Percentiles rank a stretch among this genome's conserved stretches.
These are phyloP conservation scores for Girardia tigrina DNA, from an alignment of 2,888 invertebrate genomes.

Conservation along the genomic window DNA sequence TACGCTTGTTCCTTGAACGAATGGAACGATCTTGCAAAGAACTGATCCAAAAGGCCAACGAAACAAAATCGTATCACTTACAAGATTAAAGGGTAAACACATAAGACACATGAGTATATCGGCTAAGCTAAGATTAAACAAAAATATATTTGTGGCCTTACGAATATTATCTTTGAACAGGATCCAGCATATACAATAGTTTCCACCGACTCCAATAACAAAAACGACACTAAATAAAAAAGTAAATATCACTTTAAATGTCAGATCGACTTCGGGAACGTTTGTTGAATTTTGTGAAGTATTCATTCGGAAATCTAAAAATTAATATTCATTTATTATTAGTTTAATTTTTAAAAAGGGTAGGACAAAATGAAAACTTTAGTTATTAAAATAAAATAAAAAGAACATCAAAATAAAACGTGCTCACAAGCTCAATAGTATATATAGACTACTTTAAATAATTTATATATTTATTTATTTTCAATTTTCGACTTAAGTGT, in stretches of 20 bases:
- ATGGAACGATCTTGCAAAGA: slow-evolving; percentile 15
- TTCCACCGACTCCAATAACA: slow-evolving; percentile 20
- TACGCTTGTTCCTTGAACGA: slow-evolving; percentile 16
- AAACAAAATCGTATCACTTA: neutral
- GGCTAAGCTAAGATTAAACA: slow-evolving; percentile 25
- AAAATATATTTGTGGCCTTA: slow-evolving; percentile 7
- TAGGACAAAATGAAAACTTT: no score
- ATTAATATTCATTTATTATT: no score
- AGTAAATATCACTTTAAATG: neutral
- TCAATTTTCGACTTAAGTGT: no score
- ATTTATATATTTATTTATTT: no score
- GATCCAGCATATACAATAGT: neutral
- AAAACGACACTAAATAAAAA: slow-evolving; percentile 4
- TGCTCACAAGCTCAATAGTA: no score
- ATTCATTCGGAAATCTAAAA: no score
- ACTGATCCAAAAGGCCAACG: slow-evolving; percentile 24
- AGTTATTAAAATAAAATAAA: no score
- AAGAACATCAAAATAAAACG: no score
- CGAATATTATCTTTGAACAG: neutral
- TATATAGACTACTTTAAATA: no score
- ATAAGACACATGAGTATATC: slow-evolving; percentile 21
- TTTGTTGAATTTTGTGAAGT: neutral
- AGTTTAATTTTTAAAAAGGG: no score
- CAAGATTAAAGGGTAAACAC: neutral
- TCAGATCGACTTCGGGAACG: neutral